Evolutionary conservation across 2,888 invertebrate species (phyloP).

Genomic region (Carpatolechia fugitivella): DNA sequence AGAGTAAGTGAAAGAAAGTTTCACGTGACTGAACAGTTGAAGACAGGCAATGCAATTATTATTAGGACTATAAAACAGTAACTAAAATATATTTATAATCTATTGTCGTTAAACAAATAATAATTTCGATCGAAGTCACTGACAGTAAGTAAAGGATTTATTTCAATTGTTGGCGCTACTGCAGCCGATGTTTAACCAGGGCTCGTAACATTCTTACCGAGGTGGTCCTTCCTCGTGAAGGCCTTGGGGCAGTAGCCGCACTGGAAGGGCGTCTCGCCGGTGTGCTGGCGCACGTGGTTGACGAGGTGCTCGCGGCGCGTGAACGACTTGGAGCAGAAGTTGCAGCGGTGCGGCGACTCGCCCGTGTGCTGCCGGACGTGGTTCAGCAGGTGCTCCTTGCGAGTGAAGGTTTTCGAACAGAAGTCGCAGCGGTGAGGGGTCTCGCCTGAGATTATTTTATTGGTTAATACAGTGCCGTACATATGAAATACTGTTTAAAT

Average conservation of each 20-base stretch:
- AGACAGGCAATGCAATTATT: too few species aligned
- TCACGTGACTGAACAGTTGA: too few species aligned
- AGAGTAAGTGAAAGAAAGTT: too few species aligned
- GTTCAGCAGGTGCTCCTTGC: constrained; percentile 87
- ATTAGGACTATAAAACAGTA: too few species aligned
- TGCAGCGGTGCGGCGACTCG: constrained; percentile 88
- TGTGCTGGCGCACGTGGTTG: constrained; percentile 92
- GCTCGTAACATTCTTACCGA: too few species aligned
- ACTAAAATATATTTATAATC: too few species aligned
- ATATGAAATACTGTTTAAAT: not conserved
- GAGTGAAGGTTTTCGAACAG: constrained; percentile 88
- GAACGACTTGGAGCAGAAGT: constrained; percentile 88
- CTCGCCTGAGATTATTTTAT: constrained; percentile 70
- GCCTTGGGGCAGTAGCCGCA: constrained; percentile 92
- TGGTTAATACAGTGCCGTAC: not conserved
- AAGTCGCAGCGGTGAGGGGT: constrained; percentile 89
- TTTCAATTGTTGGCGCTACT: too few species aligned
- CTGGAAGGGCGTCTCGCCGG: constrained; percentile 92
- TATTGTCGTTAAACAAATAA: too few species aligned
- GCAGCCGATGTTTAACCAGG: too few species aligned
- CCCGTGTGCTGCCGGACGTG: constrained; percentile 87
- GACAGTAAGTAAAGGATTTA: too few species aligned
- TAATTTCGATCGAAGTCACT: too few species aligned
- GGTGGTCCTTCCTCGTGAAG: constrained; percentile 87
- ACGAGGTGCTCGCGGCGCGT: constrained; percentile 90